Evolutionary conservation across 2,888 invertebrate genomes (phyloP).

Genomic region (Synergus japonicus): DNA sequence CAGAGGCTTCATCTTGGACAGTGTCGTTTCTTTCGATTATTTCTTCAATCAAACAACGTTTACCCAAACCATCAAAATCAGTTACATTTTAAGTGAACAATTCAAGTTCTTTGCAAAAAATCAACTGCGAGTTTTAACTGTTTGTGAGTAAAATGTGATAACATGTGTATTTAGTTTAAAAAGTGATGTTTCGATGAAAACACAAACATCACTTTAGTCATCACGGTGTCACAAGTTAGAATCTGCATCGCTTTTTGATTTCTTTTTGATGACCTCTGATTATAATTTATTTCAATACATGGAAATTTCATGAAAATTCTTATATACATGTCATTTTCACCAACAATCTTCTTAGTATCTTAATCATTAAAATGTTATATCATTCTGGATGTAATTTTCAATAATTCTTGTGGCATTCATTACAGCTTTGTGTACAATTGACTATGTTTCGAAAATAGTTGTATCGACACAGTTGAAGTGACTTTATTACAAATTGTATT

Average conservation of each 20-base stretch:
- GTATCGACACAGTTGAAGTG: background rate
- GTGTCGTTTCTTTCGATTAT: constrained; percentile 2
- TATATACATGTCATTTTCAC: too few relatives aligned
- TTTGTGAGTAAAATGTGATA: background rate
- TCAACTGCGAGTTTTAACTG: background rate
- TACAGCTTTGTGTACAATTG: background rate
- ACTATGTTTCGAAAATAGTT: background rate
- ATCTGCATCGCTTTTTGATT: background rate
- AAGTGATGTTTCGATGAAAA: background rate
- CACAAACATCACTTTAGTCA: background rate
- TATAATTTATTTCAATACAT: too few relatives aligned
- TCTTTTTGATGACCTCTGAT: background rate
- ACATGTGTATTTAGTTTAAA: background rate
- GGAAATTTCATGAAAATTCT: background rate
- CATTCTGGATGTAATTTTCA: background rate
- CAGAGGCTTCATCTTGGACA: constrained; percentile 57
- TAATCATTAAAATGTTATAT: background rate
- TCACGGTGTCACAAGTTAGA: background rate
- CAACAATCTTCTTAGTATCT: too few relatives aligned
- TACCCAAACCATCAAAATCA: background rate
- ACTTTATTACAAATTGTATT: background rate
- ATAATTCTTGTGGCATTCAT: background rate
- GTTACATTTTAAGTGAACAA: background rate
- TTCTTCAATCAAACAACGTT: background rate
- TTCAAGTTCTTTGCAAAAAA: background rate